Base-by-base conservation (phyloP, 2,888 invertebrate genomes). In the Argyra leucocephala region DNA sequence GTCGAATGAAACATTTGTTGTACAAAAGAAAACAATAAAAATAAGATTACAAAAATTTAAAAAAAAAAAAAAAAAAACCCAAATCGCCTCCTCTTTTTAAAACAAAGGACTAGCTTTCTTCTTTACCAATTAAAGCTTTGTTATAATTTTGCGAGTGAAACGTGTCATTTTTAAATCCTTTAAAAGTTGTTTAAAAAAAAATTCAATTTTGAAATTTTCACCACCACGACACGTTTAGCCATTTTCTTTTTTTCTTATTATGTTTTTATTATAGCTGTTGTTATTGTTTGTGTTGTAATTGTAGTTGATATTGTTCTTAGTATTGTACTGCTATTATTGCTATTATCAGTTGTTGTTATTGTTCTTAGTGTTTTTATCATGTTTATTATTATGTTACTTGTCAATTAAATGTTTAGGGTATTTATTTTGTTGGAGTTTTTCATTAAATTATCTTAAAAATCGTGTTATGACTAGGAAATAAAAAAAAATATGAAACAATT, bases 101-200 rank as follows among this genome's bases (percentile, higher is more conserved):
- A 48, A n/a, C 12, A 48, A 48, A 48, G 48, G 48, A 48, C 48
- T 48, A 18, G 48, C 15, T 48, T n/a, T n/a, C n/a, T n/a, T 48
- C 48, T 48, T 48, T 48, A 48, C 48, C 18, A 48, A 48, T 48
- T 48, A 48, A 48, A 48, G 48, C 48, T 48, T 48, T 48, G 48
- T 48, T 48, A 48, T 48, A 48, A 48, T 48, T 48, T 18, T 18
- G 48, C 48, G 48, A 48, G 48, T 48, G 48, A 48, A 48, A 48
- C 48, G 48, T 48, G 48, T 48, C 48, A 48, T 15, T 48, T 48
- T 48, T 15, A 48, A 48, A 48, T 48, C 48, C 48, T 48, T 48
- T 48, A 48, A 48, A 15, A 48, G 48, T 48, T 48, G 15, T 48
- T 48, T 48, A 2, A 15, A 48, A 48, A n/a, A 48, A 48, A 48